Conservation (phyloP, 1,140 invertebrate species). For the Muscidifurax raptorellus region DNA sequence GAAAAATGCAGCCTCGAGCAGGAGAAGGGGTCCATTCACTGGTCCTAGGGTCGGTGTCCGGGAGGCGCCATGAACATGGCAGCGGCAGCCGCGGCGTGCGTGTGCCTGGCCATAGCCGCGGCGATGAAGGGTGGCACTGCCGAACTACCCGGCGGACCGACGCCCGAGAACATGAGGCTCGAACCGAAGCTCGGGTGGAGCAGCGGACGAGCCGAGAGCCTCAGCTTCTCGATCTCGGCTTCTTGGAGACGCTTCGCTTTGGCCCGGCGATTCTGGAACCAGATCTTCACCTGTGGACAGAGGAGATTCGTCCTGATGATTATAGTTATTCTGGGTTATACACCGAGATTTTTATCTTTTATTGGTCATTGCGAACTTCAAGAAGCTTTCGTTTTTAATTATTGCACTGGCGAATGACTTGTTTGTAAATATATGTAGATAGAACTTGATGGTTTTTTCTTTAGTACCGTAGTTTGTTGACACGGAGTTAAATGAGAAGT, state of each 20-base stretch:
- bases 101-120: slow-evolving; percentile 74
- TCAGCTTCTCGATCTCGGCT: slow-evolving; percentile 93
- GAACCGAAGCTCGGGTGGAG: slow-evolving; percentile 73
- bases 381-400: too few relatives aligned
- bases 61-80: slow-evolving; percentile 75
- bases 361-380: too few relatives aligned
- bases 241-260: slow-evolving; percentile 97
- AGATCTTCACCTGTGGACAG: slow-evolving; percentile 91
- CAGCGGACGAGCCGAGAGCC: slow-evolving; percentile 81
- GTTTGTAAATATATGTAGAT: too few relatives aligned
- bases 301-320: background rate
- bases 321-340: too few relatives aligned
- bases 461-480: too few relatives aligned
- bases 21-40: background rate
- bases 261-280: slow-evolving; percentile 97
- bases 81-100: slow-evolving; percentile 72
- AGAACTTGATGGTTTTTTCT: too few relatives aligned
- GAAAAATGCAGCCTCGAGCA: background rate
- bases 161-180: slow-evolving; percentile 73
- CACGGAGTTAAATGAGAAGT: too few relatives aligned
- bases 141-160: slow-evolving; percentile 71
- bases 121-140: slow-evolving; percentile 74
- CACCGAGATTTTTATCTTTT: too few relatives aligned
- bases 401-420: too few relatives aligned
- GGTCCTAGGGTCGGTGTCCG: slow-evolving; percentile 60